A percentile compares a stretch with the other conserved stretches of the same genome.
Evolutionary conservation across 2,797 vertebrate genomes (phyloP).

Genomic region (Masticophis lateralis): DNA sequence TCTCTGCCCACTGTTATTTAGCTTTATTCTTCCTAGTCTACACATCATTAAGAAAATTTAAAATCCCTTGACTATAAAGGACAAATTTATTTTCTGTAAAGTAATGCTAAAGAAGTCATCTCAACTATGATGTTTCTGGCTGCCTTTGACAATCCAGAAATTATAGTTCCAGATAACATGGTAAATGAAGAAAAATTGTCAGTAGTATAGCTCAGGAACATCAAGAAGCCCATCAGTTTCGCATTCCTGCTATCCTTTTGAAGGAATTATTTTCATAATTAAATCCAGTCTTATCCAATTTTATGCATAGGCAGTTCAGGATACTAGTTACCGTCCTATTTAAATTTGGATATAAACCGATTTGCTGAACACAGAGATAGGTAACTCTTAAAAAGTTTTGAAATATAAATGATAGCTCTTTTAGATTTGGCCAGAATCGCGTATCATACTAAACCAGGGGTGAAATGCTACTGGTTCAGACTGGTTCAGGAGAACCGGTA

Average conservation of each 20-base stretch:
- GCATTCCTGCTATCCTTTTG: neutral
- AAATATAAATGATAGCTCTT: neutral
- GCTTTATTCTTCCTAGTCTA: neutral
- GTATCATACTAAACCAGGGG: neutral
- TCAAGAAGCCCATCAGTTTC: neutral
- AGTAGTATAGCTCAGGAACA: neutral
- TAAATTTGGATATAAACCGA: neutral
- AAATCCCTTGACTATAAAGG: neutral
- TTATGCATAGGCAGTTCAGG: neutral
- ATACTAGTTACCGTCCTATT: neutral
- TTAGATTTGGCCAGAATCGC: neutral
- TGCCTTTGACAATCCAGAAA: neutral
- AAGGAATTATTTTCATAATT: neutral
- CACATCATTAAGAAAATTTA: neutral
- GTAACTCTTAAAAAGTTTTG: neutral
- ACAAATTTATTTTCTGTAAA: neutral
- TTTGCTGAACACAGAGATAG: neutral
- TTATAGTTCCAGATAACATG: neutral
- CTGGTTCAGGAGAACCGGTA: too few species aligned
- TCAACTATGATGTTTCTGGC: neutral
- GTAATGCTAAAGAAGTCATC: neutral
- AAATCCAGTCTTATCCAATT: neutral
- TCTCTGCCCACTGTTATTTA: neutral
- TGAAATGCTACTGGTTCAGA: too few species aligned
- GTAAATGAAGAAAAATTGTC: neutral